Evolutionary conservation across 2,888 invertebrate species (phyloP).

Genomic region (Drosophila longiperda): DNA sequence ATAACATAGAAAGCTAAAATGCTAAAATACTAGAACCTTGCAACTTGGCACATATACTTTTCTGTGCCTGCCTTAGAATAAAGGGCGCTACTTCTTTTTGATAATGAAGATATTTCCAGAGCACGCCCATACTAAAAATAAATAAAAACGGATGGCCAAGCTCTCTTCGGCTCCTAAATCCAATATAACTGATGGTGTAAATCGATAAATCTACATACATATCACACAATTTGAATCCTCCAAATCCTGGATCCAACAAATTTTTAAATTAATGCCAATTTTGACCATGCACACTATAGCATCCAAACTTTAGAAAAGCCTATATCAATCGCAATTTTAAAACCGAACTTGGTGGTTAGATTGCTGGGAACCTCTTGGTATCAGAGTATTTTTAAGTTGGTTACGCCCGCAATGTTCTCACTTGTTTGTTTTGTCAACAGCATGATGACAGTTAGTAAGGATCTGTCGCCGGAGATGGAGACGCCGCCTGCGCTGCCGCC

Average conservation of each 20-base stretch:
- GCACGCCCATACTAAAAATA: background rate
- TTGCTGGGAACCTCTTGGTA: background rate
- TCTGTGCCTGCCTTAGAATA: background rate
- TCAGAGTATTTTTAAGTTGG: background rate
- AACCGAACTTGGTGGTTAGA: too few relatives aligned
- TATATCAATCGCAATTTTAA: background rate
- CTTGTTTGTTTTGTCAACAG: conserved; percentile 3
- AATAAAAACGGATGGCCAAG: background rate
- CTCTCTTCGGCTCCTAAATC: background rate
- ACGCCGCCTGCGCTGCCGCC: conserved; percentile 88
- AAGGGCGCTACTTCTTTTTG: background rate
- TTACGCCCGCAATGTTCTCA: background rate
- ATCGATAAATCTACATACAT: background rate
- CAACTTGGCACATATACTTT: background rate
- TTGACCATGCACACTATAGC: background rate
- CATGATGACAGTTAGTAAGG: conserved; percentile 75
- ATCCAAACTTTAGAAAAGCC: background rate
- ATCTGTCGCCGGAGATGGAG: conserved; percentile 77
- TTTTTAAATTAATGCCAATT: background rate
- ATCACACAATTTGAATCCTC: background rate
- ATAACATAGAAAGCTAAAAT: background rate
- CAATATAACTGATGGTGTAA: background rate
- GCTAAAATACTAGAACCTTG: background rate
- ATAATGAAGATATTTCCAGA: background rate
- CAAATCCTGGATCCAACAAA: background rate